Evolutionary conservation across 2,113 vertebrate genomes (phyloP), one percentile per base, ranked within the genome.

Genomic region (Garra rufa): DNA sequence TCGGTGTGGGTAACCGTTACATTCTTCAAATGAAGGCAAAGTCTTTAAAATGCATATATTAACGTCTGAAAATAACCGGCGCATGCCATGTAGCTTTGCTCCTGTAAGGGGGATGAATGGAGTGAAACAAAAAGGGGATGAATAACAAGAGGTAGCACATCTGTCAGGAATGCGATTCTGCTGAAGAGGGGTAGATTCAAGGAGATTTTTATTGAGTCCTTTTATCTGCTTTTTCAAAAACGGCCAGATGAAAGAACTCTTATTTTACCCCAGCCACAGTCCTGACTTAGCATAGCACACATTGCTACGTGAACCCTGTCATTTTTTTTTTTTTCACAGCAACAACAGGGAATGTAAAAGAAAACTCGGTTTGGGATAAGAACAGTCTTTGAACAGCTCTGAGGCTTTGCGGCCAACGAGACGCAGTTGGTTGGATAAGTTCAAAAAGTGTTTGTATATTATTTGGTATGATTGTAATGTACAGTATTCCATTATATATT

Each of bases 31-130:
- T 78, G 73, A 78, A 85, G 83, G 61, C 57, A 80, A 74, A 84
- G 82, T 80, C 67, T 88, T 77, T 85, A 85, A 88, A 89, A 86
- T 83, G 89, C 85, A 89, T 82, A 83, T 77, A 90, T 89, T 90
- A 89, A 70, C 55, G 86, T 86, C 86, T 75, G 83, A 85, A 86
- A 86, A 88, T 81, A 76, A 80, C 80, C 50, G 0, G 70, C 80
- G 46, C 59, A 19, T 78, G 21, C 61, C 57, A 63, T 10, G 82
- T 48, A 86, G 50, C 65, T 57, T 21, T 46, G 48, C 70, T 77
- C n/a, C 61, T 41, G 81, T 59, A 83, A 30, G 81, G 34, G 55
- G 61, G 26, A 78, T 74, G 67, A 86, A 79, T 75, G 71, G 15
- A 69, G 61, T 52, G 21, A 76, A 80, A n/a, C 59, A 76, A 30